A percentile compares a stretch with the other conserved stretches of the same genome.
Evolutionary conservation across 2,888 invertebrate genomes (phyloP).

Genomic region (Craniophora ligustri): DNA sequence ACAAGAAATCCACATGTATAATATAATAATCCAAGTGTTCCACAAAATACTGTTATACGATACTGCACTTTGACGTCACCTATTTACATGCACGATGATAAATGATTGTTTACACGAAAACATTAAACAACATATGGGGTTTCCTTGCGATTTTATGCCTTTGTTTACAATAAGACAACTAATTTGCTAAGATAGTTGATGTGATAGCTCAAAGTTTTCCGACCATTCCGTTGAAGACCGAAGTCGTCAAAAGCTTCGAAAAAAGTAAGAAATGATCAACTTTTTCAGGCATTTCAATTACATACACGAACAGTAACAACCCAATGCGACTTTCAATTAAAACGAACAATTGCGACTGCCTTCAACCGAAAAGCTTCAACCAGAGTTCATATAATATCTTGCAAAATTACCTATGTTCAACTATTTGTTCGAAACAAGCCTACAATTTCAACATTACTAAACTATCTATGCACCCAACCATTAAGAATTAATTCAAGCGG

Average conservation of each 20-base stretch:
- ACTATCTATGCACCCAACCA: conserved; percentile 10
- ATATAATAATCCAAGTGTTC: too few species aligned
- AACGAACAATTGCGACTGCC: conserved; percentile 8
- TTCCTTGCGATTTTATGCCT: conserved; percentile 19
- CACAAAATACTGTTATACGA: conserved; percentile 33
- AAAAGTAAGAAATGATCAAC: background rate
- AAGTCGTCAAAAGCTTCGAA: background rate
- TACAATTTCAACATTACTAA: conserved; percentile 33
- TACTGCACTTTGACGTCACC: conserved; percentile 6
- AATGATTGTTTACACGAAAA: conserved; percentile 25
- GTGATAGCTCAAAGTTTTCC: conserved; percentile 13
- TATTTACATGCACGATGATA: conserved; percentile 32
- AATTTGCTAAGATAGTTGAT: background rate
- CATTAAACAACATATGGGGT: conserved; percentile 43
- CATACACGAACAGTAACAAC: background rate
- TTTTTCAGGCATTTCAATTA: background rate
- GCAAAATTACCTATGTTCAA: conserved; percentile 28
- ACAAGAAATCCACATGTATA: too few species aligned
- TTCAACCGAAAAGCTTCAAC: conserved; percentile 15
- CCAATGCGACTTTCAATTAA: conserved; percentile 4
- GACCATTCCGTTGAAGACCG: too few species aligned
- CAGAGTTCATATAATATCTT: conserved; percentile 21
- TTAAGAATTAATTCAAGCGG: background rate
- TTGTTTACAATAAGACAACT: conserved; percentile 1
- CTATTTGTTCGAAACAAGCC: conserved; percentile 39